Conservation (phyloP, 2,888 invertebrate species). For the Drosophila bunnanda region DNA sequence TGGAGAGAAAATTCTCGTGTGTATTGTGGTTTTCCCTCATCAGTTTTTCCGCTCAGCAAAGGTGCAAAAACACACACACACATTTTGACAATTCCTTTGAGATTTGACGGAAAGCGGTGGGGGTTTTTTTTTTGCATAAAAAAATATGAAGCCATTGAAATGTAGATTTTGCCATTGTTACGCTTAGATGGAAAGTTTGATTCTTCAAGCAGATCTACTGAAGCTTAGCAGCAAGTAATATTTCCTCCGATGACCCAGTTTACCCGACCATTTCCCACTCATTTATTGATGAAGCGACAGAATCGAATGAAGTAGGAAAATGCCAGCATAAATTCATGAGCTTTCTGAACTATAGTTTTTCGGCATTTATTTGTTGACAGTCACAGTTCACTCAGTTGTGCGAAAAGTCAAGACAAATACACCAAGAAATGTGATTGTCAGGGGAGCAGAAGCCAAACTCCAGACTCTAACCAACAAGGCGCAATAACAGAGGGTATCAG, state of each 20-base stretch:
- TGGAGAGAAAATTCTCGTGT: slow-evolving; percentile 54
- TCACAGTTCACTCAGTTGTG: slow-evolving; percentile 58
- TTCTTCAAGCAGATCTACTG: slow-evolving; percentile 4
- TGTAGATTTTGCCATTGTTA: slow-evolving; percentile 62
- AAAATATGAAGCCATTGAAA: slow-evolving; percentile 65
- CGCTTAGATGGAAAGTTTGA: slow-evolving; percentile 4
- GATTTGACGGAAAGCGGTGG: slow-evolving; percentile 48
- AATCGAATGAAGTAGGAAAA: slow-evolving; percentile 7
- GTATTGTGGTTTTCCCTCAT: slow-evolving; percentile 59
- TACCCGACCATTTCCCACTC: slow-evolving; percentile 39
- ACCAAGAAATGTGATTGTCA: slow-evolving; percentile 21
- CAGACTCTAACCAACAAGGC: neutral
- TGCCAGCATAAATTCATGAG: slow-evolving; percentile 47
- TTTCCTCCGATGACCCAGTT: slow-evolving; percentile 54
- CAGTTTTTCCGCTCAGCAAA: slow-evolving; percentile 41
- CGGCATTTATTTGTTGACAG: slow-evolving; percentile 58
- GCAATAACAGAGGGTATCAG: neutral
- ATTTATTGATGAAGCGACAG: slow-evolving; percentile 68
- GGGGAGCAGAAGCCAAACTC: slow-evolving; percentile 4
- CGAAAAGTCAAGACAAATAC: slow-evolving; percentile 54
- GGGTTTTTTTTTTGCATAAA: slow-evolving; percentile 38
- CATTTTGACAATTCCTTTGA: slow-evolving; percentile 69
- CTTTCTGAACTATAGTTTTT: slow-evolving; percentile 54
- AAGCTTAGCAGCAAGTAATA: slow-evolving; percentile 21
- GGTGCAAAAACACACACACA: slow-evolving; percentile 60